phyloP scores from a whole-genome alignment of 1,140 invertebrate species.

The Apis dorsata region DNA sequence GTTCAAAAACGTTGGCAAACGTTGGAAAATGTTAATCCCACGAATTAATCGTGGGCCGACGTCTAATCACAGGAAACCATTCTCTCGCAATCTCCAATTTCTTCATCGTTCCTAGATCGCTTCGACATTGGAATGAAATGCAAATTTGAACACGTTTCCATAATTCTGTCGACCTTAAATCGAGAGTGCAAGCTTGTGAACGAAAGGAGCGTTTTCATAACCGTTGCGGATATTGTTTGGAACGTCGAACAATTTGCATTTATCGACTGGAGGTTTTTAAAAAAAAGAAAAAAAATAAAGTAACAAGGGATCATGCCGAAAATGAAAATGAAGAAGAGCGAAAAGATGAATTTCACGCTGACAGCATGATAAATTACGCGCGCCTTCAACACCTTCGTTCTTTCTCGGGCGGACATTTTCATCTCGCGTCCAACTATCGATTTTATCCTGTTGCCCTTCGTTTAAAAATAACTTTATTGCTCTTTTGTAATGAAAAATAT shows the following conservation, averaged over 20 bases:
- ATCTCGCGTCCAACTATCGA: conserved; percentile 8
- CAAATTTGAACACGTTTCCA: conserved; percentile 69
- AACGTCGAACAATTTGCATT: conserved; percentile 46
- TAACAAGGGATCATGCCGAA: not conserved
- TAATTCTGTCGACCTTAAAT: conserved; percentile 56
- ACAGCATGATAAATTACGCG: conserved; percentile 21
- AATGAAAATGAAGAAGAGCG: not conserved
- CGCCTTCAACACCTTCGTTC: conserved; percentile 20
- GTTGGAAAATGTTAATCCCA: conserved; percentile 37
- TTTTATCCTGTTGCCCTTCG: conserved; percentile 6
- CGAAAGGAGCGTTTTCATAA: conserved; percentile 52
- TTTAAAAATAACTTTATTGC: conserved; percentile 22
- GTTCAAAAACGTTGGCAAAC: not conserved
- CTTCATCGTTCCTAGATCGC: conserved; percentile 25
- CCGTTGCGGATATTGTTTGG: conserved; percentile 51
- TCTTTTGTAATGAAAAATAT: not conserved
- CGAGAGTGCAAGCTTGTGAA: conserved; percentile 51
- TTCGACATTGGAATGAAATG: conserved; percentile 65
- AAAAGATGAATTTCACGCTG: conserved; percentile 33
- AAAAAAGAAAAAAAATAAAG: not conserved
- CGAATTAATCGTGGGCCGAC: conserved; percentile 40
- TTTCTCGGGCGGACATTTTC: conserved; percentile 12
- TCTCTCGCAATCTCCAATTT: conserved; percentile 36
- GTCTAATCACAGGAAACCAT: conserved; percentile 40
- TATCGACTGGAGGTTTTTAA: conserved; percentile 29